Base-by-base conservation (phyloP, 2,888 invertebrate genomes). In the Euzetes globulus region DNA sequence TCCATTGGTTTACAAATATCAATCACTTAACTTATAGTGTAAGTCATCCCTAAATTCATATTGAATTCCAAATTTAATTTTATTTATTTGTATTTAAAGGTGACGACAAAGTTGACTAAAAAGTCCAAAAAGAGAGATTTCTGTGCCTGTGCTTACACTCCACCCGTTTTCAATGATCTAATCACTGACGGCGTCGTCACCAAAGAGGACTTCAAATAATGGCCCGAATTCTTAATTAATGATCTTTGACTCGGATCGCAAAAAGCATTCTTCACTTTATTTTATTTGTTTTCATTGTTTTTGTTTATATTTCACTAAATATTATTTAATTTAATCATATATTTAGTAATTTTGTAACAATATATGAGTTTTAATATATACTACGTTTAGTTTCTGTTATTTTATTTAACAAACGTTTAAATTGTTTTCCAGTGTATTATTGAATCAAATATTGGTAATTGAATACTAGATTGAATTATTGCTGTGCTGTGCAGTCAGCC, bases 1-100 rank as follows among this genome's bases (percentile, higher is more conserved):
- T 86, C 78, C 84, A 85, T 72, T 84, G 85, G 82, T 86, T 85
- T 47, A 47, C 72, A 13, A 77, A 76, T 58, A 72, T 77, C 33
- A 77, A 76, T 71, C 75, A 76, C 71, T 65, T 77, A 29, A 76
- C 76, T 13, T 77, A 76, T 41, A 45, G 72, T 45, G 77, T 75
- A 72, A 75, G 73, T 47, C 33, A 60, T 60, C 11, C n/a, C 11
- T 33, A 4, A 37, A 1, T 41, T 17, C 1, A n/a, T 27, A 52
- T 52, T 60, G 58, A 19, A 58, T 55, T 13, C n/a, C n/a, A n/a
- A 27, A 17, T 7, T 33, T 2, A 0, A 52, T n/a, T 55, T 47
- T n/a, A 25, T 71, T 74, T 1, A 41, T 71, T 70, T 50, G 25
- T 22, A 74, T 37, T n/a, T 15, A 71, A 15, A 75, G 75, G 72